Base-by-base conservation (phyloP, 2,797 vertebrate species). In the Coilia nasus region DNA sequence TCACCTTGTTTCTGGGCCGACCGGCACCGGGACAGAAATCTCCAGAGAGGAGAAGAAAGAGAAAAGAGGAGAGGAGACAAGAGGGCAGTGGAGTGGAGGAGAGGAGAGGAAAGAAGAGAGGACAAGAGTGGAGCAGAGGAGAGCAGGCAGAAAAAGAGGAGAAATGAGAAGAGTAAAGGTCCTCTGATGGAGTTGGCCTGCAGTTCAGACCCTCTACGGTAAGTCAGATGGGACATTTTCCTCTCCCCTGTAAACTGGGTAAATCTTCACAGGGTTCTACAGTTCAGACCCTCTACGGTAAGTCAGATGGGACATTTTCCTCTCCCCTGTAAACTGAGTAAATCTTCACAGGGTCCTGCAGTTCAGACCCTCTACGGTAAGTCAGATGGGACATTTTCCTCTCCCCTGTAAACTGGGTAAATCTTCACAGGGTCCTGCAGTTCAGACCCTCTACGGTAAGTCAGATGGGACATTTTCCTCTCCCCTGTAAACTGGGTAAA, bases 1-100 rank as follows among this genome's bases (percentile, higher is more conserved):
- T 91, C 89, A 86, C 88, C 90, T 91, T 82, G 31, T 91, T 93
- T 93, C 93, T 21, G 25, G 89, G 87, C 90, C 86, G 81, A 83
- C 88, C 86, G 84, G 91, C 90, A 89, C 6, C 71, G 84, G 60
- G 85, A 88, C 87, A 82, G 89, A 93, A 93, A 91, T 92, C 90
- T 88, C 88, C 92, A 91, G 88, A 94, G 92, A 89, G 60, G 88
- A 92, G 90, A 93, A 1, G 0, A 59, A 5, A n/a, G 19, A 2
- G 19, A 21, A n/a, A 59, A 11, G 14, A 21, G 57, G 11, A 11
- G 6, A 31, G 17, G 28, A 14, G 64, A 71, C 28, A 17, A 6
- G 12, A 71, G 64, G 3, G 25, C 2, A 28, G 25, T 10, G 3
- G 12, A 67, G 64, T 12, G 14, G 14, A 35, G 28, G 3, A 15